phyloP scores from a whole-genome alignment of 1,140 invertebrate genomes.

The Drosophila oshimai region DNA sequence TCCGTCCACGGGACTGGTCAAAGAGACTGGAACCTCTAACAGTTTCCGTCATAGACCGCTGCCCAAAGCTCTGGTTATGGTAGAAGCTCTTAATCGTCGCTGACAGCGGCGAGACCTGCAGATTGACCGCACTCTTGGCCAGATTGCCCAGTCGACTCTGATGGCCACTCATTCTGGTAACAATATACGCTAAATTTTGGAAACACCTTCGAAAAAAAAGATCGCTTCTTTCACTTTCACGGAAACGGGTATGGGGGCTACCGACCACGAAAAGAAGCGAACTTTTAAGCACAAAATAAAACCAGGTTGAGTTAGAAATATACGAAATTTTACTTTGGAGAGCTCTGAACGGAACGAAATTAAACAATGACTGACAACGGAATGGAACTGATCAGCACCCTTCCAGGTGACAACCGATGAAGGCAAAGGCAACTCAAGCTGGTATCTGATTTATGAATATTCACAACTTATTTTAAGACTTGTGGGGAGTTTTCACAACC shows the following conservation, averaged over 20 bases:
- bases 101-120: neutral
- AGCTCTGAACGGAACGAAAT: conserved; percentile 21
- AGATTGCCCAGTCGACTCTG: conserved; percentile 6
- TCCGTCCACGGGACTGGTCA: neutral
- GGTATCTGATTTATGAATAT: too few relatives aligned
- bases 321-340: conserved; percentile 13
- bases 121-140: neutral
- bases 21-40: too few relatives aligned
- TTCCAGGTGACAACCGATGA: neutral
- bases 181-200: conserved; percentile 13
- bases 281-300: neutral
- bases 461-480: too few relatives aligned
- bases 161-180: conserved; percentile 2
- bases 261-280: neutral
- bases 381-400: neutral
- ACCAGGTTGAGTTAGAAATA: neutral
- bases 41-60: too few relatives aligned
- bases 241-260: too few relatives aligned
- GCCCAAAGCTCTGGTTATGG: neutral
- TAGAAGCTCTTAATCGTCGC: neutral
- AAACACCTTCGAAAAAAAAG: neutral
- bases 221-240: too few relatives aligned
- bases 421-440: neutral
- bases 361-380: conserved; percentile 16
- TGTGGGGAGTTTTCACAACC: too few relatives aligned